phyloP scores from a whole-genome alignment of 2,888 invertebrate species.

The Cosmorhoe ocellata region DNA sequence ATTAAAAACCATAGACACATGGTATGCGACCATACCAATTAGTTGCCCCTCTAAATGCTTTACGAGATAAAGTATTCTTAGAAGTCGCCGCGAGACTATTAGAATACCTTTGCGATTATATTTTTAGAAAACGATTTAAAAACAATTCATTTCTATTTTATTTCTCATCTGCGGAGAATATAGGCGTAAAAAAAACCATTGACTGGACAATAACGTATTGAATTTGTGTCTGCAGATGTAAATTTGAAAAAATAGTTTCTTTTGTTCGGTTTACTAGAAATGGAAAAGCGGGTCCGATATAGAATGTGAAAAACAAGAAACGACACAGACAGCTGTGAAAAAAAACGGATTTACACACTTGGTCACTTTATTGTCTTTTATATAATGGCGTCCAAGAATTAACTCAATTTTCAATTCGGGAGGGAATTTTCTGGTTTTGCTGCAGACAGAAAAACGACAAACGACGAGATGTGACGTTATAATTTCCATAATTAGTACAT shows the following conservation, averaged over 20 bases:
- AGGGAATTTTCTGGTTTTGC: too few relatives aligned
- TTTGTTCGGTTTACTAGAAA: not conserved
- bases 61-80: constrained; percentile 53
- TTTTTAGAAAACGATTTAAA: constrained; percentile 21
- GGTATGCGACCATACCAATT: constrained; percentile 47
- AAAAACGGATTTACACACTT: too few relatives aligned
- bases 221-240: constrained; percentile 15
- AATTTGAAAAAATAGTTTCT: constrained; percentile 3
- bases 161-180: constrained; percentile 13
- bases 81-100: constrained; percentile 33
- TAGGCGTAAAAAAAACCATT: constrained; percentile 15
- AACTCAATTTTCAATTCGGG: too few relatives aligned
- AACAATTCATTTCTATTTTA: constrained; percentile 10
- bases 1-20: constrained; percentile 31
- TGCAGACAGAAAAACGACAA: too few relatives aligned
- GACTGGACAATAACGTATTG: constrained; percentile 22
- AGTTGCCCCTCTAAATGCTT: constrained; percentile 52
- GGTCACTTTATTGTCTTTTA: too few relatives aligned
- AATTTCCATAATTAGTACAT: too few relatives aligned
- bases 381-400: too few relatives aligned
- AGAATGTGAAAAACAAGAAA: not conserved
- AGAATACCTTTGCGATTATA: constrained; percentile 28
- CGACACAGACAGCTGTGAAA: not conserved
- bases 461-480: too few relatives aligned
- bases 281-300: not conserved